Conservation (phyloP, 1,140 invertebrate genomes). For the Leptinotarsa lineolata region DNA sequence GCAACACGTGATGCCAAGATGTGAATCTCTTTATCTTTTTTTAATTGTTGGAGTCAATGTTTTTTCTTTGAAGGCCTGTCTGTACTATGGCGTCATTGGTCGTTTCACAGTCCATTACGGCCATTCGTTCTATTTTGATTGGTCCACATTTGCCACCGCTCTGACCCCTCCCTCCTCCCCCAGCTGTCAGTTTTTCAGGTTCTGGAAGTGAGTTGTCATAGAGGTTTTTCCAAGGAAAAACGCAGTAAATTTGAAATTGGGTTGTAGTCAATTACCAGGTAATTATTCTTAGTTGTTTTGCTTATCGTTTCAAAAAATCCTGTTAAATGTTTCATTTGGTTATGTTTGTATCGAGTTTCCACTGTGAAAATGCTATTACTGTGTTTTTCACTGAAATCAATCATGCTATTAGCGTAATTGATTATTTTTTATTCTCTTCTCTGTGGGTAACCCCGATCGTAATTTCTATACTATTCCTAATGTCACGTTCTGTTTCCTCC, state of each 20-base stretch:
- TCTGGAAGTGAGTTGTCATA: neutral
- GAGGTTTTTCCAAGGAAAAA: neutral
- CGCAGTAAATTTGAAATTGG: neutral
- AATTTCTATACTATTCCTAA: neutral
- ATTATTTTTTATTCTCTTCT: neutral
- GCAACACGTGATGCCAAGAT: too few species aligned
- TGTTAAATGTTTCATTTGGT: neutral
- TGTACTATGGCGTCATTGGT: too few species aligned
- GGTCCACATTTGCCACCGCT: neutral
- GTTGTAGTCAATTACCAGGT: neutral
- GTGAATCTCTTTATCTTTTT: too few species aligned
- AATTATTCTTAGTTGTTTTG: neutral
- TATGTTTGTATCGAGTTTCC: neutral
- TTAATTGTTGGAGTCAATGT: too few species aligned
- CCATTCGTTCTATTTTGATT: slow-evolving; percentile 1
- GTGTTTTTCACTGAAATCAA: neutral
- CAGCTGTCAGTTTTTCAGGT: neutral
- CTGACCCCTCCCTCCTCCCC: neutral
- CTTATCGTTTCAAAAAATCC: neutral
- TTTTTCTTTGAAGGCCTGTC: too few species aligned
- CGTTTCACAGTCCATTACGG: neutral
- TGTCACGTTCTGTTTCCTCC: neutral
- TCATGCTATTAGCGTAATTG: neutral
- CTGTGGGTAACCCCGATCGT: too few species aligned
- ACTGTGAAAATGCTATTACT: neutral